phyloP scores from a whole-genome alignment of 2,888 invertebrate species.

The Coelinius sp. region DNA sequence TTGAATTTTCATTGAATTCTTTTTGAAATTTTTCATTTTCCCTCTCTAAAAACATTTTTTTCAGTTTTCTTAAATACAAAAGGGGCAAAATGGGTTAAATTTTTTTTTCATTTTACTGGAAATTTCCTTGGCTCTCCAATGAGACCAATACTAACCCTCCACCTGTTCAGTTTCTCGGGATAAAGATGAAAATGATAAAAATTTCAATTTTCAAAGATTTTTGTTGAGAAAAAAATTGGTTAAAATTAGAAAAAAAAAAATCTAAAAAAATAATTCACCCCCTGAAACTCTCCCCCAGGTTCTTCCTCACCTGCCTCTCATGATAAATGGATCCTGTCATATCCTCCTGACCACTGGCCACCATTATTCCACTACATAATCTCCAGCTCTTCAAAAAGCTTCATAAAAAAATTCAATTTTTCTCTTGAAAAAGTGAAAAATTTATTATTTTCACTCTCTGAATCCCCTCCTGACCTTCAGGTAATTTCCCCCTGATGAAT shows the following conservation, averaged over 20 bases:
- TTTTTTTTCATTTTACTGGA: no score
- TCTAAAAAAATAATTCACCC: neutral
- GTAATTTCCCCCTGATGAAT: neutral
- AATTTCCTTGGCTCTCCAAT: no score
- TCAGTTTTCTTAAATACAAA: no score
- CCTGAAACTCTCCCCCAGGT: neutral
- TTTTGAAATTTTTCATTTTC: no score
- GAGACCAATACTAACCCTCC: no score
- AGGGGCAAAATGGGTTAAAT: no score
- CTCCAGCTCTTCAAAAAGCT: neutral
- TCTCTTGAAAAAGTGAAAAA: neutral
- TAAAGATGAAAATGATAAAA: no score
- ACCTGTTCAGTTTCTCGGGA: no score
- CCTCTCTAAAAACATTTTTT: no score
- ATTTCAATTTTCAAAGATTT: neutral
- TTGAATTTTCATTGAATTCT: no score
- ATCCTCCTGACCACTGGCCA: slow-evolving; percentile 30
- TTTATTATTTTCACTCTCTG: neutral
- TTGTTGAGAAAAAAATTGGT: neutral
- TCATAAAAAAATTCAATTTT: neutral
- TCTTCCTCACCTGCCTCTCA: slow-evolving; percentile 70
- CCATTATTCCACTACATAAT: slow-evolving; percentile 9
- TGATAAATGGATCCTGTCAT: slow-evolving; percentile 71
- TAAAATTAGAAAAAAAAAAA: slow-evolving; percentile 8
- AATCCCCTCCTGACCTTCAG: neutral